These are phyloP conservation scores for Calliopsis andreniformis DNA, from an alignment of 1,140 invertebrate genomes.

Conservation along the genomic window DNA sequence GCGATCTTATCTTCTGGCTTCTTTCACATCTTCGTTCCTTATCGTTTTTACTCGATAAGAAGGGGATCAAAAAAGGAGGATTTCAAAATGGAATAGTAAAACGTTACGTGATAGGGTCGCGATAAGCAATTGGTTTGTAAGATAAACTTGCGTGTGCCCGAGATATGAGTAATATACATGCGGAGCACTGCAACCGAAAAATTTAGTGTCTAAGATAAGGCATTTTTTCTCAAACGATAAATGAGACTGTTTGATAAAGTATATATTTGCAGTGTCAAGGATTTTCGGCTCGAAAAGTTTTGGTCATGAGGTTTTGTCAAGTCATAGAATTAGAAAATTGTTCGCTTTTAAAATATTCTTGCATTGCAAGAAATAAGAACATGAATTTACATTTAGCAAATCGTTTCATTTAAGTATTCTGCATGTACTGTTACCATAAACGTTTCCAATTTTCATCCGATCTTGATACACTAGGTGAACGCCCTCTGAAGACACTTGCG, in stretches of 20 bases:
- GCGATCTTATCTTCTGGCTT: background rate
- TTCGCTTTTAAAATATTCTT: too few relatives aligned
- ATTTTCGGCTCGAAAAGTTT: background rate
- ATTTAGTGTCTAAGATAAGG: background rate
- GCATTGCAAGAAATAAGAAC: too few relatives aligned
- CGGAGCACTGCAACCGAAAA: background rate
- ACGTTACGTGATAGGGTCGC: background rate
- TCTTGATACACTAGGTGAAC: slow-evolving; percentile 3
- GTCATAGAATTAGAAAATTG: too few relatives aligned
- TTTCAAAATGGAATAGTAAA: slow-evolving; percentile 5
- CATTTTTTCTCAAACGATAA: background rate
- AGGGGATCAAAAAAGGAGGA: background rate
- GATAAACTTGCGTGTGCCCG: slow-evolving; percentile 9
- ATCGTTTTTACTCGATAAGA: slow-evolving; percentile 15
- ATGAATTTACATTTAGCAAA: too few relatives aligned
- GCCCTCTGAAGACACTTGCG: background rate
- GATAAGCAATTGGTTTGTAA: slow-evolving; percentile 12
- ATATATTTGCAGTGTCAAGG: background rate
- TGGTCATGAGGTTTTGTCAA: too few relatives aligned
- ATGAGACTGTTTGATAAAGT: background rate
- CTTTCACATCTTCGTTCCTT: background rate
- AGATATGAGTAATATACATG: background rate
- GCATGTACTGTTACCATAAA: background rate
- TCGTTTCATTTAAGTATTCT: too few relatives aligned
- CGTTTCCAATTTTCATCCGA: background rate